Base-by-base conservation (phyloP, 1,140 invertebrate genomes). In the Diorhabda sublineata region DNA sequence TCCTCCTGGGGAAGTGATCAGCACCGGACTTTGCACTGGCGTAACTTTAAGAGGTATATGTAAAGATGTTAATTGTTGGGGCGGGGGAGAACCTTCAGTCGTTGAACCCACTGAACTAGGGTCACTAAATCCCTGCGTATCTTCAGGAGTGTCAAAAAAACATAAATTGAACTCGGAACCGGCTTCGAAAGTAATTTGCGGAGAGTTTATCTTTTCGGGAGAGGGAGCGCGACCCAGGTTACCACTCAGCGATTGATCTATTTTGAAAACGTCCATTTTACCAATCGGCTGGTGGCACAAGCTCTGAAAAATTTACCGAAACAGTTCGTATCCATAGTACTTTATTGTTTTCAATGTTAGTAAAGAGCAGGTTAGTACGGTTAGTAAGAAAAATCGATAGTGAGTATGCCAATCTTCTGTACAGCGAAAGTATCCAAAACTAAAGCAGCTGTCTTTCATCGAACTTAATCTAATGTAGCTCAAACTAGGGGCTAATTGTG, bases 111-210 rank as follows among this genome's bases (percentile, higher is more conserved):
- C 87, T 65, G 88, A 89, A 62, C 85, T 87, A 42, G 86, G 85
- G 77, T 90, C 88, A 78, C 88, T 87, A 82, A 88, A 89, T 61
- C 87, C 88, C 76, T 87, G 87, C 5, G 85, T 86, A 74, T 88
- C 88, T 77, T 87, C 87, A 45, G 87, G 85, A 45, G 84, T 85
- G 82, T 91, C 90, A 82, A 92, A 92, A 83, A 91, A 92, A 82
- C 89, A 88, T 75, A 91, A 83, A 83, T 91, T 91, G 79, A 92
- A 91, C 79, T 91, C 90, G 64, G 87, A 87, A 79, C 88, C 88
- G 74, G 89, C 89, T 82, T 90, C 89, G 78, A 91, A 91, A 71
- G 86, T 84, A 73, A 65, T 67, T 73, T 90, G 88, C 81, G 89
- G 87, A 69, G 88, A 86, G 71, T 87, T 84, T 66, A 86, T 83